Evolutionary conservation across 1,140 invertebrate genomes (phyloP).

Genomic region (Globodera rostochiensis): DNA sequence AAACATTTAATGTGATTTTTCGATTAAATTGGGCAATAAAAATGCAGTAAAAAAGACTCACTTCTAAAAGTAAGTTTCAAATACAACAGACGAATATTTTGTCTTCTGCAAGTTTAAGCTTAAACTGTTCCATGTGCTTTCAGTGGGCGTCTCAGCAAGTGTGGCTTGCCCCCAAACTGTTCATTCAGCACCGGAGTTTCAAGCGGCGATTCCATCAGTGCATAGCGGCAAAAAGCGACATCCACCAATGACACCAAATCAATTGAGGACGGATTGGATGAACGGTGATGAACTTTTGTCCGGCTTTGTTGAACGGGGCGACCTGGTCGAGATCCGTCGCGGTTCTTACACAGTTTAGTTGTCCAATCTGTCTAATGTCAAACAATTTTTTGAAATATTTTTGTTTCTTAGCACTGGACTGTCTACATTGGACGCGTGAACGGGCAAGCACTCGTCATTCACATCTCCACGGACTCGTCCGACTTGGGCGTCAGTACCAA

Average conservation of each 20-base stretch:
- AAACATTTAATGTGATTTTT: too few relatives aligned
- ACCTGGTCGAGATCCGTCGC: constrained; percentile 23
- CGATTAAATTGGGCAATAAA: too few relatives aligned
- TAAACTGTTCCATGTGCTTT: neutral
- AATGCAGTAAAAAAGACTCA: too few relatives aligned
- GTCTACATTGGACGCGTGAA: constrained; percentile 16
- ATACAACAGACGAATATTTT: too few relatives aligned
- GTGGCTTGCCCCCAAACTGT: neutral
- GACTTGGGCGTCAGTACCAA: constrained; percentile 14
- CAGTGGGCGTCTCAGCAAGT: neutral
- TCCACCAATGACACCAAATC: constrained; percentile 20
- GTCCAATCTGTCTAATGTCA: too few relatives aligned
- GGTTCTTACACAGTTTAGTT: constrained; percentile 13
- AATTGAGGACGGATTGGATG: constrained; percentile 24
- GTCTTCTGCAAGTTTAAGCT: too few relatives aligned
- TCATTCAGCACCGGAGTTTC: neutral
- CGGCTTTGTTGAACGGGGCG: constrained; percentile 18
- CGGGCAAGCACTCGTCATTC: neutral
- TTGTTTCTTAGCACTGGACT: constrained; percentile 16
- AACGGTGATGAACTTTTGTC: constrained; percentile 1
- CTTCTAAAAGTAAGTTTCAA: too few relatives aligned
- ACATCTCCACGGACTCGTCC: constrained; percentile 23
- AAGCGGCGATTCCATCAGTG: neutral
- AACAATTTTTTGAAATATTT: neutral
- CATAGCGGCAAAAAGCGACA: neutral